Evolutionary conservation across 2,888 invertebrate genomes (phyloP), one percentile per base, ranked within the genome.

Genomic region (Mactromeris polynyma): DNA sequence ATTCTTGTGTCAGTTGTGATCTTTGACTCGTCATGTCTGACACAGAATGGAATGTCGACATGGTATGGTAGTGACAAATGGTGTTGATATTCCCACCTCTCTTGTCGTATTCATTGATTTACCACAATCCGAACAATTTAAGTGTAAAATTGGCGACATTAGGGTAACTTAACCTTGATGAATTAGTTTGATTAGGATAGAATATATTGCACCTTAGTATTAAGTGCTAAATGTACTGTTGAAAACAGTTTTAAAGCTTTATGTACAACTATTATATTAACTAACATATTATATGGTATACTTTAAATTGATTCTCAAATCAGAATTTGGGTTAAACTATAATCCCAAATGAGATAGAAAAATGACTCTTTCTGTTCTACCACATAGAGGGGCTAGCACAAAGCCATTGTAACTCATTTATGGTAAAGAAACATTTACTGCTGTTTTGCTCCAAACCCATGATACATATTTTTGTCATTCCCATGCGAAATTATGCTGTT

Each of bases 21-120:
- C 36, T 73, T 73, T 73, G 33, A 73, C 73, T 73, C 36, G 33
- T 33, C 31, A 73, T 73, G 73, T 36, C 33, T 73, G 73, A 73
- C 73, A 73, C 36, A 26, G 36, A 17, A 73, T 14, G 73, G 33
- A 73, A 36, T 36, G 19, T 73, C 19, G 73, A 33, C 36, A 73
- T 73, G 73, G 73, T 73, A 33, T 2, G 19, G 3, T 73, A 11
- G 73, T 73, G 73, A 73, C 73, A 73, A 73, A 17, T 33, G 19
- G 73, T 73, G 73, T 26, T 19, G 3, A 33, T 73, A 73, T 73
- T 36, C 9, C 73, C 33, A 73, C 33, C 73, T 73, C 36, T 19
- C 17, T 17, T 73, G 73, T 33, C 33, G 19, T 73, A 11, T 36
- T 33, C 36, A 33, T 73, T 73, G 36, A 73, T 36, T 14, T 73